Conservation (phyloP, 2,888 invertebrate species). For the Meteorus cinctellus region DNA sequence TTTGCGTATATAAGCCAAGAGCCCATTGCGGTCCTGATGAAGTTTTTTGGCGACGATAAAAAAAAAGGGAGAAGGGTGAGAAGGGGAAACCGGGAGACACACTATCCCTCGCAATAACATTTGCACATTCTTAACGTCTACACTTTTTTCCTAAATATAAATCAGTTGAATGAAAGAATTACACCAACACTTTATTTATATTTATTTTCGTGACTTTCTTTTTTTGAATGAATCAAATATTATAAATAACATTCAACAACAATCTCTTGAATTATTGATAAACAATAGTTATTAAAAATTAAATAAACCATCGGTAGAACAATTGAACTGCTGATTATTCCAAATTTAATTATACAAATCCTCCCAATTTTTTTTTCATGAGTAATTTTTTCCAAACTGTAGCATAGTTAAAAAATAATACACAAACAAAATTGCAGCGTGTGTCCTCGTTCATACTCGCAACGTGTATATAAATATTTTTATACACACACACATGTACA, state of each 20-base stretch:
- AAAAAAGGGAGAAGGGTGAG: constrained; percentile 29
- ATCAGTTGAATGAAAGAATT: neutral
- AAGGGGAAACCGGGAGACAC: neutral
- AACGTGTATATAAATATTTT: neutral
- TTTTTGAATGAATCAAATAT: too few species aligned
- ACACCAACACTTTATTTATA: constrained; percentile 8
- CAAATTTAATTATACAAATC: neutral
- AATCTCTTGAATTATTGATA: too few species aligned
- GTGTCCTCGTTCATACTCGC: neutral
- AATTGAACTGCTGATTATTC: too few species aligned
- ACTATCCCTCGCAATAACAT: constrained; percentile 37
- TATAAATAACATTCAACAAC: too few species aligned
- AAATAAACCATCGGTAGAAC: too few species aligned
- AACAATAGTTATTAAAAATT: too few species aligned
- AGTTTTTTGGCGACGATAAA: constrained; percentile 52
- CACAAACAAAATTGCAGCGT: neutral
- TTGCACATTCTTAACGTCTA: constrained; percentile 55
- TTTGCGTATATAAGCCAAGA: constrained; percentile 28
- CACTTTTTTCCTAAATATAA: constrained; percentile 43
- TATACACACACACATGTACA: neutral
- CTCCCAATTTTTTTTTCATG: neutral
- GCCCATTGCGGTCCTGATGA: constrained; percentile 39
- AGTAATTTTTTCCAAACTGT: neutral
- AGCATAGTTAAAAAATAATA: neutral
- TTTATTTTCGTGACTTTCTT: too few species aligned